Percentiles rank a stretch among this genome's conserved stretches.
phyloP scores from a whole-genome alignment of 2,113 vertebrate genomes.

The Pluvianellus socialis region DNA sequence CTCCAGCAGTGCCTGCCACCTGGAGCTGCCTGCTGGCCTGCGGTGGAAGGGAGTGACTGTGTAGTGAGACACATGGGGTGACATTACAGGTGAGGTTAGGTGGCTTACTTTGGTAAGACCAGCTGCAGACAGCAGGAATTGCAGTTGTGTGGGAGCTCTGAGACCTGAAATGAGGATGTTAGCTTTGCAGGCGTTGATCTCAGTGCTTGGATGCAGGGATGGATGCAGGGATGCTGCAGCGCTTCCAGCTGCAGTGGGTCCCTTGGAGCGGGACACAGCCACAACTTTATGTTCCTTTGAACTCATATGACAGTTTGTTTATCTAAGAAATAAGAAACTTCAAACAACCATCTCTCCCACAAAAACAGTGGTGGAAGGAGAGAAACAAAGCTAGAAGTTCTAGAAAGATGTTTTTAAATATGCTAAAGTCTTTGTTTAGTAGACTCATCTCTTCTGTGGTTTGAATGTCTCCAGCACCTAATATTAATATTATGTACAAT shows the following conservation, averaged over 20 bases:
- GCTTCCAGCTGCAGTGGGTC: not conserved
- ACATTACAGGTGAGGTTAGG: not conserved
- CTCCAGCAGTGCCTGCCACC: not conserved
- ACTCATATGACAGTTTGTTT: not conserved
- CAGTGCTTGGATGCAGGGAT: not conserved
- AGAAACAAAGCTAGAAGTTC: not conserved
- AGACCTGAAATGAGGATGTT: not conserved
- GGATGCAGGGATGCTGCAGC: not conserved
- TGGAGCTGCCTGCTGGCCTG: not conserved
- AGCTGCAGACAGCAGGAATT: not conserved
- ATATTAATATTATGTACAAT: not conserved
- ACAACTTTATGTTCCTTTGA: not conserved
- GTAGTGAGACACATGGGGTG: not conserved
- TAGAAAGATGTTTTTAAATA: not conserved
- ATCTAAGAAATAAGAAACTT: not conserved
- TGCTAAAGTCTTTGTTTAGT: not conserved
- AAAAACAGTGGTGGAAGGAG: not conserved
- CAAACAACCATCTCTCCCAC: not conserved
- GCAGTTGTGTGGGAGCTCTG: not conserved
- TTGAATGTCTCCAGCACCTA: not conserved
- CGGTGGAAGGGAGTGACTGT: not conserved
- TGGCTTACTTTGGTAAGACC: not conserved
- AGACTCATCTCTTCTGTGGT: not conserved
- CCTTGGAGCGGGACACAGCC: not conserved
- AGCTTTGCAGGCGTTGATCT: not conserved